Percentiles rank a stretch among this genome's conserved stretches.
These are phyloP conservation scores for Flexamia atlantica DNA, from an alignment of 2,888 invertebrate genomes.

Conservation along the genomic window DNA sequence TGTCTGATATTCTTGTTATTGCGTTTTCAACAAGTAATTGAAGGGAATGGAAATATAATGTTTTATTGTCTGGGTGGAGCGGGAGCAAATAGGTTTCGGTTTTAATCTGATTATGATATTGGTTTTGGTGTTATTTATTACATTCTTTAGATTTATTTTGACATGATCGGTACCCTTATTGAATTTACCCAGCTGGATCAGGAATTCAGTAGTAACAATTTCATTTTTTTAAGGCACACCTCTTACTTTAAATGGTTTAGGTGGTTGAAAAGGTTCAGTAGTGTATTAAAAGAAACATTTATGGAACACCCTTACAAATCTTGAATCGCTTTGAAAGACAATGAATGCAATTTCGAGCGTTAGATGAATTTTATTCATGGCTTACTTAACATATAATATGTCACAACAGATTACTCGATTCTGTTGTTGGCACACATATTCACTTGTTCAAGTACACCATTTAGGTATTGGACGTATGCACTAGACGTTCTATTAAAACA, in stretches of 20 bases:
- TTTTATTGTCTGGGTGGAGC: conserved; percentile 21
- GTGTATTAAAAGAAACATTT: no score
- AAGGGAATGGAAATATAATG: conserved; percentile 14
- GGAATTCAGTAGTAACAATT: no score
- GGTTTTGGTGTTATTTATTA: not conserved
- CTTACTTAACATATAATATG: no score
- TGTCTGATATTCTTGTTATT: conserved; percentile 45
- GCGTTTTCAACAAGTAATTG: conserved; percentile 43
- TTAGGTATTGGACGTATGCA: not conserved
- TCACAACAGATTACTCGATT: not conserved
- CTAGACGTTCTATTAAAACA: conserved; percentile 16
- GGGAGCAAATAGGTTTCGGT: not conserved
- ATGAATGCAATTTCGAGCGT: no score
- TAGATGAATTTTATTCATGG: no score
- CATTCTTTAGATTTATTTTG: not conserved
- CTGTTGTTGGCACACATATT: not conserved
- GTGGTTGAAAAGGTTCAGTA: no score
- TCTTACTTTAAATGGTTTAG: no score
- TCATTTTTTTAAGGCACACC: no score
- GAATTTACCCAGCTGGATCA: no score
- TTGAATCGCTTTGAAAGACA: no score
- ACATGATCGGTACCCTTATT: not conserved
- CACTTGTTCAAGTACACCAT: not conserved
- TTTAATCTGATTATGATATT: not conserved
- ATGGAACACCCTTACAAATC: no score